Evolutionary conservation across 2,888 invertebrate genomes (phyloP), one percentile per base, ranked within the genome.

Genomic region (Watsonalla binaria): DNA sequence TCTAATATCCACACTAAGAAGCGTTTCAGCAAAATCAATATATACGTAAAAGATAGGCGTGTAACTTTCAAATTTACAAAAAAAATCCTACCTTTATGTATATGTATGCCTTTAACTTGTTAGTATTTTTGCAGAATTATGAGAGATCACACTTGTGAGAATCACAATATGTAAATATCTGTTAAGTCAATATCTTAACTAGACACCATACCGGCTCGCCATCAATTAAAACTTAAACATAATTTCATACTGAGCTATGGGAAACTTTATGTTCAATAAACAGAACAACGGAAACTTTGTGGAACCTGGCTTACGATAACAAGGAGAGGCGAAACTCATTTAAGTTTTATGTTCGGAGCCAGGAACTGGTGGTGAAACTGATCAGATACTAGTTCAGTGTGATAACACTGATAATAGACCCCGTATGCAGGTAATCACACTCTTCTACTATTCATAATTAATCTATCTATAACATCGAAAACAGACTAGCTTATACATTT

Each of bases 251-350:
- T 73, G 76, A 80, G 76, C 72, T 71, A 73, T 72, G 72, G 72
- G 65, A 64, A 70, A 76, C 78, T 70, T 76, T 73, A 67, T 73
- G 73, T 80, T 82, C 77, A 78, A 79, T 82, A 84, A 83, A 84
- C 78, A 82, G 80, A 80, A 77, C 76, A 79, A 76, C 73, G 76
- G 68, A 71, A 81, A 83, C 75, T 82, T 81, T 66, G 70, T 66
- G 72, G 68, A 79, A 83, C 74, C 76, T 76, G 72, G 72, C 70
- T 78, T 76, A 78, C 82, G 84, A 86, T 84, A 87, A 84, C 85
- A 84, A 83, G 79, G 78, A 70, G 80, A 79, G 78, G 77, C 72
- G 67, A 85, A 86, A 86, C 84, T 88, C 86, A 86, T 89, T 86
- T 82, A 89, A 88, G 82, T 88, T 88, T 86, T 84, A 85, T 82